Evolutionary conservation across 2,888 invertebrate species (phyloP), one percentile per base, ranked within the genome.

Genomic region (Idaea straminata): DNA sequence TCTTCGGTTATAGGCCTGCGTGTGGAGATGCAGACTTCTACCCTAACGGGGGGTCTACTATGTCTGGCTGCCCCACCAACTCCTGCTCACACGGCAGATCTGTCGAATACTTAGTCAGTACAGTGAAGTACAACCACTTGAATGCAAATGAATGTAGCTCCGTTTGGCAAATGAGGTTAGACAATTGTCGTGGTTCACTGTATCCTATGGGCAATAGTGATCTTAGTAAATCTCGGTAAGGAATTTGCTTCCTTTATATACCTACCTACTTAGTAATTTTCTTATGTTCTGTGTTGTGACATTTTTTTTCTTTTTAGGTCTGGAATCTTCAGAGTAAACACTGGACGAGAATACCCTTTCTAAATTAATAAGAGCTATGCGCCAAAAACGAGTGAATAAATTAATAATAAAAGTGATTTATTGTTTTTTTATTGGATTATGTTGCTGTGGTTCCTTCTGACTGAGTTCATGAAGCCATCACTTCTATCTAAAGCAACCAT

Each of bases 11-110:
- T 68, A 72, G 71, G 13, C 81, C 83, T 10, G 82, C 83, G 5
- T 83, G 81, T 7, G 90, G 89, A 2, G 75, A 86, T 68, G 84
- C 86, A 0, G 89, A 91, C 67, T 88, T 88, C 73, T 91, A 86
- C 71, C 87, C 88, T 7, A 86, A 91, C 57, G 86, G 89, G 3
- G 85, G 90, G 2, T 64, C 74, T 4, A 69, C 65, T 63, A 86
- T 87, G 88, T 90, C 90, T 5, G 90, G 88, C 0, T 91, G 91
- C 66, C 77, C 65, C 70, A 1, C 77, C 0, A 83, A 76, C 69
- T 66, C 75, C 4, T 92, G 91, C 65, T 89, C 89, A 0, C 91
- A 92, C 68, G 69, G 82, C 36, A 78, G 74, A 58, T 75, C 86
- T 0, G 82, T 80, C 38, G 77, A 84, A 25, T 88, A 86, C 68